phyloP scores from a whole-genome alignment of 37 sponge, comb jelly and placozoan genomes.

The Ianthella basta region DNA sequence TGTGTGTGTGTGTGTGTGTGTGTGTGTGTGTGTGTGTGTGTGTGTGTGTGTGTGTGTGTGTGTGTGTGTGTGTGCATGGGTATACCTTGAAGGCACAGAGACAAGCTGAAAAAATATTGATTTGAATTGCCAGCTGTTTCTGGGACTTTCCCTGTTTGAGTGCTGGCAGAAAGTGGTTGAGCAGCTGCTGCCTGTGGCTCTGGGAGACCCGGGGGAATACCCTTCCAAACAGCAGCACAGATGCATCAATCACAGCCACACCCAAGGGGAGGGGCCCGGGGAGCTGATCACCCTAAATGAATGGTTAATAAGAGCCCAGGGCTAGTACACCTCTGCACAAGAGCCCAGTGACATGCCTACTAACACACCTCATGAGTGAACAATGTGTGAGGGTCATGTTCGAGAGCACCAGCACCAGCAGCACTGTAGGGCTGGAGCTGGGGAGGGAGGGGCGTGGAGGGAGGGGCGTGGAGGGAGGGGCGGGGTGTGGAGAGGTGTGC shows the following conservation, averaged over 20 bases:
- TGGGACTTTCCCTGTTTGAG: constrained; percentile 83
- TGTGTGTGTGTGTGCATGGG: too few species aligned
- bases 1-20: too few species aligned
- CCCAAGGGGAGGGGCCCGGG: constrained; percentile 95
- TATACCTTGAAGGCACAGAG: constrained; percentile 83
- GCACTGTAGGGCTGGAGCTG: constrained; percentile 88
- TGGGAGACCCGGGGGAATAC: constrained; percentile 86
- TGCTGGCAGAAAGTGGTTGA: constrained; percentile 86
- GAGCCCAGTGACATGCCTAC: not conserved
- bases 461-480: too few species aligned
- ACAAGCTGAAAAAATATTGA: constrained; percentile 95
- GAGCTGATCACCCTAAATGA: constrained; percentile 24
- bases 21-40: too few species aligned
- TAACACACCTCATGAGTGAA: too few species aligned
- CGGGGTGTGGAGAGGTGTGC: too few species aligned
- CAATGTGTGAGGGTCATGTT: constrained; percentile 73
- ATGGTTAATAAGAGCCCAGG: not conserved
- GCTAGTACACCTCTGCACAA: not conserved
- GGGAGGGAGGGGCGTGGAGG: not conserved
- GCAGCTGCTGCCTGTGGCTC: constrained; percentile 92
- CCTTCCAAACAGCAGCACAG: constrained; percentile 92
- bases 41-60: too few species aligned
- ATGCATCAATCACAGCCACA: constrained; percentile 90
- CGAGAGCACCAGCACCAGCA: constrained; percentile 92
- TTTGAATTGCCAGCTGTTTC: constrained; percentile 84